Conservation (phyloP, 2,888 invertebrate genomes). For the Harpalus rubripes region DNA sequence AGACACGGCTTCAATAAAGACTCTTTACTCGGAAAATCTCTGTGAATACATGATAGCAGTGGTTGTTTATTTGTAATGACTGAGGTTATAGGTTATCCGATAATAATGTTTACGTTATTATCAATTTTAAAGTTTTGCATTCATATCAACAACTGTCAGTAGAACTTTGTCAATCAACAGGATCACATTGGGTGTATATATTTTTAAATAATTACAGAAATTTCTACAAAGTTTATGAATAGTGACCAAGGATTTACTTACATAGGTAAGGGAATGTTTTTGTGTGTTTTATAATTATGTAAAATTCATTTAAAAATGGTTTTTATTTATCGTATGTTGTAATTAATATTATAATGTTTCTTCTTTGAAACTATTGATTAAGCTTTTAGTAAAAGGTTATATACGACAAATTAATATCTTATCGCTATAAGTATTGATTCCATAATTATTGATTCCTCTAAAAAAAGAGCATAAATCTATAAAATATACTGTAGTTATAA, state of each 20-base stretch:
- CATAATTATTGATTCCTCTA: background rate
- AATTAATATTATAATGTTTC: background rate
- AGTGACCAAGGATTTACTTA: background rate
- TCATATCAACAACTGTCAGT: conserved; percentile 43
- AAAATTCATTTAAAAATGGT: background rate
- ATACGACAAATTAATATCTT: conserved; percentile 9
- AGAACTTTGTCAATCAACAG: conserved; percentile 3
- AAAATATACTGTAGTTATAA: too few relatives aligned
- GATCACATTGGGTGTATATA: background rate
- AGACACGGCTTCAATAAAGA: conserved; percentile 11
- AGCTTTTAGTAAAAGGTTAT: conserved; percentile 4
- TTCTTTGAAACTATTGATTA: background rate
- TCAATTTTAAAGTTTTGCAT: conserved; percentile 57
- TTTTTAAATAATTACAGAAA: background rate
- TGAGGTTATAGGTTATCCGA: conserved; percentile 57
- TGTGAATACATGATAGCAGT: background rate
- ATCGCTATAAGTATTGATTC: conserved; percentile 8
- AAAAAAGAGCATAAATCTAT: background rate
- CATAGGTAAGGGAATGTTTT: conserved; percentile 10
- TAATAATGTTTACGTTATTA: conserved; percentile 62
- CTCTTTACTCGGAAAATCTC: background rate
- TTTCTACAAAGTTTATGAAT: too few relatives aligned
- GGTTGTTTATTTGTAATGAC: conserved; percentile 26
- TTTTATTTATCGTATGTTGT: background rate
- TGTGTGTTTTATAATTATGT: background rate